Conservation (phyloP, 2,797 vertebrate species). For the Clarias fuscus region DNA sequence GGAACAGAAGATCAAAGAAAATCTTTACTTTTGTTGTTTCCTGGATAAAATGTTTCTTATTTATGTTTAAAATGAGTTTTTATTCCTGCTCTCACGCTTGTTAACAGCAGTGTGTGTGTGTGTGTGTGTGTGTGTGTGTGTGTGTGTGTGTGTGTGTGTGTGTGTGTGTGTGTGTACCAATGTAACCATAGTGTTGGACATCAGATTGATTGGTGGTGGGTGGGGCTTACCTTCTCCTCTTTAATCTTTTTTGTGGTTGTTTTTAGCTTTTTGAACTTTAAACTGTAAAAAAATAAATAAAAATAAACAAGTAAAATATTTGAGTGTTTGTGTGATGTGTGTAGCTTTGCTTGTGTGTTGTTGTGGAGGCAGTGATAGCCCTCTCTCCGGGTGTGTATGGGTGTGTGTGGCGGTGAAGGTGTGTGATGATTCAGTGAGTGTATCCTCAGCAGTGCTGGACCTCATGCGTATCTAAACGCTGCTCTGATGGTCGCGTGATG, state of each 20-base stretch:
- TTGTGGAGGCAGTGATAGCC: background rate
- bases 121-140: too few species aligned
- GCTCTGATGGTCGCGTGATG: background rate
- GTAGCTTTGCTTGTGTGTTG: background rate
- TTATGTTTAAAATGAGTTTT: background rate
- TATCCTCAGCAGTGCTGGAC: background rate
- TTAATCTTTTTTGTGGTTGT: too few species aligned
- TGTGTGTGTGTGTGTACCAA: too few species aligned
- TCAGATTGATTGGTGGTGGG: background rate
- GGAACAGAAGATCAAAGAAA: background rate
- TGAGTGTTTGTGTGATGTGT: background rate
- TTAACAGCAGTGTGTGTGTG: background rate
- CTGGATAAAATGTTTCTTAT: background rate
- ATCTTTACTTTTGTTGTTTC: background rate
- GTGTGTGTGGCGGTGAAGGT: too few species aligned
- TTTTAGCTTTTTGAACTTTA: background rate
- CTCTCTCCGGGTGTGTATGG: background rate
- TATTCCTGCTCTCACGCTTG: background rate
- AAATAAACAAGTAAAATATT: background rate
- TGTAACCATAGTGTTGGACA: background rate
- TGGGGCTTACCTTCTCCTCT: background rate
- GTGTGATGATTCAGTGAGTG: background rate
- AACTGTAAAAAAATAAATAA: background rate
- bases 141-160: conserved; percentile 17
- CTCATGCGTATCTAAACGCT: background rate